Evolutionary conservation across 2,888 invertebrate genomes (phyloP).

Genomic region (Selenia dentaria): DNA sequence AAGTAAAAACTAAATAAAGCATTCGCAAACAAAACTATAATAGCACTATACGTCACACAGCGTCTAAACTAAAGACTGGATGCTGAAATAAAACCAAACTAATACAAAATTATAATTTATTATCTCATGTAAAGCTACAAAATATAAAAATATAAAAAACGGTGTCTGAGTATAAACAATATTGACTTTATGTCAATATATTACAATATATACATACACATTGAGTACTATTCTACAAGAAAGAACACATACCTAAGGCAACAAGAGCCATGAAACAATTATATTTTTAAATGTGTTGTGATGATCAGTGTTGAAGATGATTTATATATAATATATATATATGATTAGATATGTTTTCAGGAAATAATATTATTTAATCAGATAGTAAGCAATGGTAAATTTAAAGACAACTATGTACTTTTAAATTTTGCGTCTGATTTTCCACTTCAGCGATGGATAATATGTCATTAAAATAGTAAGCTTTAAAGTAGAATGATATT

Average conservation of each 20-base stretch:
- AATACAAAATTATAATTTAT: slow-evolving; percentile 79
- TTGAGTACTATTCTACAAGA: slow-evolving; percentile 11
- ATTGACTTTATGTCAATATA: slow-evolving; percentile 21
- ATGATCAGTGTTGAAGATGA: too few species aligned
- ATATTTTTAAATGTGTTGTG: too few species aligned
- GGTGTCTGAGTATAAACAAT: slow-evolving; percentile 66
- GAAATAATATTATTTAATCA: too few species aligned
- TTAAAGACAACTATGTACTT: too few species aligned
- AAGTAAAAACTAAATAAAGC: not conserved
- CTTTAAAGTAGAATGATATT: too few species aligned
- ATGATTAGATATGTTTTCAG: too few species aligned
- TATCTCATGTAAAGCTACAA: slow-evolving; percentile 69
- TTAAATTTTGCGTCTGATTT: too few species aligned
- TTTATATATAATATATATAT: too few species aligned
- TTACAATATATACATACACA: slow-evolving; percentile 42
- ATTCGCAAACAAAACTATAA: not conserved
- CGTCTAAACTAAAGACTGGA: not conserved
- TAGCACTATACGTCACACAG: not conserved
- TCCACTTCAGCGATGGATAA: too few species aligned
- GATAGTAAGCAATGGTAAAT: too few species aligned
- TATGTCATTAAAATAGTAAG: too few species aligned
- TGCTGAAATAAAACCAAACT: slow-evolving; percentile 50
- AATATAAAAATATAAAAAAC: slow-evolving; percentile 66
- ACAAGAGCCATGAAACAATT: too few species aligned
- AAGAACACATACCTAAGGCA: not conserved